Base-by-base conservation (phyloP, 2,888 invertebrate species). In the Linnaemya vulpina region DNA sequence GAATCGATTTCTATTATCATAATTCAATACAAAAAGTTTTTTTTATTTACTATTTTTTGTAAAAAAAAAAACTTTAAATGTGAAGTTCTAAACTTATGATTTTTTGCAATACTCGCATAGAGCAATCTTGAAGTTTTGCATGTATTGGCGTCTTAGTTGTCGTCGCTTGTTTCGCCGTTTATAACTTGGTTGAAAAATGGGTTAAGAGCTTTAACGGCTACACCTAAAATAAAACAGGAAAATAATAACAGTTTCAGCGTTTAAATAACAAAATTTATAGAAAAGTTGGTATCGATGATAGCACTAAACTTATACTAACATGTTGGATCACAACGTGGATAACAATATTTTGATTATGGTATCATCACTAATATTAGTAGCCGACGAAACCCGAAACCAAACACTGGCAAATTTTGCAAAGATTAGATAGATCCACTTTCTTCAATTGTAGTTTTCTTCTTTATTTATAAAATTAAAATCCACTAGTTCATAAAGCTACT, bases 171-270 rank as follows among this genome's bases (percentile, higher is more conserved):
- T 88, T 92, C 92, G 68, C 89, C 89, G 79, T 87, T 89, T 55
- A 89, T 87, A 79, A 91, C 71, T 67, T 90, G 89, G 79, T 89
- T 90, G 55, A 92, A 92, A 84, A 92, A 92, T 46, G 89, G 89
- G 87, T 89, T 90, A 63, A 92, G 89, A 86, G 90, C 91, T 88
- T 91, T 92, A 3, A 91, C 92, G 82, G 92, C 92, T 65, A 92
- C 92, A 81, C 92, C 92, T 92, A 49, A 3, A 81, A 82, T 9
- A 30, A 74, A 78, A 85, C 15, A 75, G 71, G 79, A 25, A 46
- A 15, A 17, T 49, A 49, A 17, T 17, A 49, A 17, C 49, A 13
- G 13, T 13, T 40, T 40, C 1, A 11, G 11, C 11, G 3, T 40
- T 40, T 40, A 8, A 10, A 40, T 40, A 40, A 3, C 5, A 30